Evolutionary conservation across 2,797 vertebrate genomes (phyloP), one percentile per base, ranked within the genome.

Genomic region (Gallinago solitaria): DNA sequence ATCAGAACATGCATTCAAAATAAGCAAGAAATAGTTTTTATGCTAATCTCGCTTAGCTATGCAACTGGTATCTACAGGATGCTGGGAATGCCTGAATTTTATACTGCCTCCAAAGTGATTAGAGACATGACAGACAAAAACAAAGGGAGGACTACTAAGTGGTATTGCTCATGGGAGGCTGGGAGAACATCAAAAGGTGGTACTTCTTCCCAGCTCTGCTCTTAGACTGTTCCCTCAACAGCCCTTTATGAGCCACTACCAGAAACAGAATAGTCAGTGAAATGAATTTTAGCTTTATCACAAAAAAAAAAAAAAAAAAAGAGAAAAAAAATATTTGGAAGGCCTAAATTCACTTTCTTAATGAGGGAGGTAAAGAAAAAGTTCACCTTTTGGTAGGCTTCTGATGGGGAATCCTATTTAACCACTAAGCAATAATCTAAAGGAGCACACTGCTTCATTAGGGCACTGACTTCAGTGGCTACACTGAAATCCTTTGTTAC

Each of bases 401-500:
- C 2, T 1, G 9, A 3, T 10, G 57, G 24, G 51, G 24, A 85
- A 70, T 39, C 9, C 51, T 80, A 13, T 7, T 9, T 39, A 73
- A 73, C 14, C 18, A 20, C 37, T 16, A n/a, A 35, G 28, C 19
- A 75, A 5, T 1, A n/a, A 37, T 12, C 41, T 43, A n/a, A 13
- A 60, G 53, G 17, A 75, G 23, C 6, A 9, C 32, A 7, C n/a
- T 35, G 54, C 39, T 63, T 51, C 63, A 6, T 12, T 4, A 54
- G 18, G 48, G 43, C 50, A 65, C 25, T 23, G n/a, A 13, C 12
- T 7, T 20, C n/a, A 5, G 16, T 13, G n/a, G 23, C 41, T 45
- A 23, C 2, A 41, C 4, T 6, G 39, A 67, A 54, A 80, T 17
- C 9, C 11, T 21, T 5, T 17, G 11, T 2, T 28, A n/a, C 0